A percentile compares a stretch with the other conserved stretches of the same genome.
Evolutionary conservation across 1,140 invertebrate species (phyloP).

Genomic region (Drosophila parabipectinata): DNA sequence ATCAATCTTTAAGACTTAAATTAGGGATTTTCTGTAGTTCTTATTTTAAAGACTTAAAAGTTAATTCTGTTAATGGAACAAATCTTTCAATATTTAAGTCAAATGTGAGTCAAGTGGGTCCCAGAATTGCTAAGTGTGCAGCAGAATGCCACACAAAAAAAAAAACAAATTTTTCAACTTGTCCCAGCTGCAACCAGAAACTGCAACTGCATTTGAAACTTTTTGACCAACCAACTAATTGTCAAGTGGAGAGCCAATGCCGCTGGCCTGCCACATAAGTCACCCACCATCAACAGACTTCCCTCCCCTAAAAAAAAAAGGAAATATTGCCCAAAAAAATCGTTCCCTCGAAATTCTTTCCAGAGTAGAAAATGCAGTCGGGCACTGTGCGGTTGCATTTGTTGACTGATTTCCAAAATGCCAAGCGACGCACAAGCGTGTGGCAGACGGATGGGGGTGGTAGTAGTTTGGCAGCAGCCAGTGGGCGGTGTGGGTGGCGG

Average conservation of each 20-base stretch:
- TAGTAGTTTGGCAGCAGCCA: not conserved
- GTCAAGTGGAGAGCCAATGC: conserved; percentile 47
- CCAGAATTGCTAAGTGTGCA: conserved; percentile 4
- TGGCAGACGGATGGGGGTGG: conserved; percentile 10
- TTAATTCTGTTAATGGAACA: not conserved
- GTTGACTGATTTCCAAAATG: conserved; percentile 70
- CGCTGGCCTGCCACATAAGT: conserved; percentile 47
- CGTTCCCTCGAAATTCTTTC: conserved; percentile 28
- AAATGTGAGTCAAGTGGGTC: not conserved
- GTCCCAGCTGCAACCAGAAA: conserved; percentile 18
- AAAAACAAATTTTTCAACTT: conserved; percentile 28
- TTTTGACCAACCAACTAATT: conserved; percentile 58
- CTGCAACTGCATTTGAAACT: conserved; percentile 52
- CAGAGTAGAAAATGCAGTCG: conserved; percentile 44
- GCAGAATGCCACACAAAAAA: not conserved
- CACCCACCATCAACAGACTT: conserved; percentile 8
- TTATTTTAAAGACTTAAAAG: not conserved
- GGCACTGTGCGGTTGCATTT: conserved; percentile 46
- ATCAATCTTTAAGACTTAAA: not conserved
- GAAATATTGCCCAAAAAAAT: not conserved
- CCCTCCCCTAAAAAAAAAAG: not conserved
- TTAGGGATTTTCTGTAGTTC: not conserved
- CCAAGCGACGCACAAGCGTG: conserved; percentile 35
- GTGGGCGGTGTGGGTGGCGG: conserved; percentile 12
- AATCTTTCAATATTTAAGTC: not conserved